These are phyloP conservation scores for Mantis religiosa DNA, from an alignment of 2,888 invertebrate species.

Conservation along the genomic window DNA sequence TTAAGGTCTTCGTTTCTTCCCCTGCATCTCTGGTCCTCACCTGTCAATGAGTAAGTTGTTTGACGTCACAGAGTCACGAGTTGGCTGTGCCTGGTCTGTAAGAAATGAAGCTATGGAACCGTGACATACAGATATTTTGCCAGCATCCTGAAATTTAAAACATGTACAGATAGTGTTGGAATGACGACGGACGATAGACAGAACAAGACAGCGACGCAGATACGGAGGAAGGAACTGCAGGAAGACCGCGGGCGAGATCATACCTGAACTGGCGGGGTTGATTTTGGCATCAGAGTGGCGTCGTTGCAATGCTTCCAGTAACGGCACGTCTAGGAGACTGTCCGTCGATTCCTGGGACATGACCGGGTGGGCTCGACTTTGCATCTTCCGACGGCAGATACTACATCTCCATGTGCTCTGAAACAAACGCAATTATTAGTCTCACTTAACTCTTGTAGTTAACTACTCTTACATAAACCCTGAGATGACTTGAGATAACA, in stretches of 20 bases:
- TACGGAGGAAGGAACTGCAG: neutral
- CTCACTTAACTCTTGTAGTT: too few species aligned
- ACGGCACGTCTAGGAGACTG: conserved; percentile 74
- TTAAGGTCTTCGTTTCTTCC: too few species aligned
- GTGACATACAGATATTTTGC: neutral
- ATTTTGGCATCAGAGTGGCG: conserved; percentile 75
- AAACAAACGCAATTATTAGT: conserved; percentile 24
- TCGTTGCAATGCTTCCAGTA: conserved; percentile 71
- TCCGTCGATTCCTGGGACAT: conserved; percentile 80
- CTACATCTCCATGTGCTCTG: conserved; percentile 84
- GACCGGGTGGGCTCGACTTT: conserved; percentile 61
- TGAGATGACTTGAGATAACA: too few species aligned
- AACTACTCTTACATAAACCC: too few species aligned
- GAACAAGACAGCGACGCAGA: neutral
- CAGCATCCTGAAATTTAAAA: neutral
- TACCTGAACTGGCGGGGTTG: conserved; percentile 25
- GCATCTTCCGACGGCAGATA: conserved; percentile 75
- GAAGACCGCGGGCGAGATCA: neutral
- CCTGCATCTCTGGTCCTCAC: too few species aligned
- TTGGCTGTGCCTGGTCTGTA: too few species aligned
- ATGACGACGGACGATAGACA: neutral
- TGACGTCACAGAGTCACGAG: too few species aligned
- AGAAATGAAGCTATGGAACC: too few species aligned
- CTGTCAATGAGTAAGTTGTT: too few species aligned
- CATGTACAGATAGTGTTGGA: neutral